phyloP scores from a whole-genome alignment of 2,113 vertebrate species.

The Paedocypris sp. region DNA sequence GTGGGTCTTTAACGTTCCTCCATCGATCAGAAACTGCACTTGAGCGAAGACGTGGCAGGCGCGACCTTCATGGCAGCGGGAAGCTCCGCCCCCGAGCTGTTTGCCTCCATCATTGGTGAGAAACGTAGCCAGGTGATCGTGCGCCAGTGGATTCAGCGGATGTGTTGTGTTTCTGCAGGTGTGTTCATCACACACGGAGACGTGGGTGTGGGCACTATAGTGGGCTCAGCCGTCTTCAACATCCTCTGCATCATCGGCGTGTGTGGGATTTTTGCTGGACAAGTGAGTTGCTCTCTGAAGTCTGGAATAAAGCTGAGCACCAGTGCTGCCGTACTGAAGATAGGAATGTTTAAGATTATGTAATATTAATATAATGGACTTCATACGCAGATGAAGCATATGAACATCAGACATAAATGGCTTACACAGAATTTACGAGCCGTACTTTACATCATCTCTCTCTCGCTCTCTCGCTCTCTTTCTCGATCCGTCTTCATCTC shows the following conservation, averaged over 20 bases:
- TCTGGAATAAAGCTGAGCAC: background rate
- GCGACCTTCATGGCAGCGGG: constrained; percentile 87
- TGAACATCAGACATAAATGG: too few species aligned
- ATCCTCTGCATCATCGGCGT: constrained; percentile 81
- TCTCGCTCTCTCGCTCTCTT: too few species aligned
- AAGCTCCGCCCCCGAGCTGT: constrained; percentile 81
- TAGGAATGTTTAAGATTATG: too few species aligned
- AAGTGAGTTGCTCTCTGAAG: constrained; percentile 56
- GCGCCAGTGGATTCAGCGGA: background rate
- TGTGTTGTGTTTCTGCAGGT: constrained; percentile 49
- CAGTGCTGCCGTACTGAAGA: background rate
- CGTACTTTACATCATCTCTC: too few species aligned
- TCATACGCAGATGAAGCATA: too few species aligned
- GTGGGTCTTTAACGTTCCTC: constrained; percentile 29
- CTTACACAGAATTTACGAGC: too few species aligned
- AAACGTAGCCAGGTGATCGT: background rate
- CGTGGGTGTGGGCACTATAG: constrained; percentile 81
- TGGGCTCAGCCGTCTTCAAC: constrained; percentile 83
- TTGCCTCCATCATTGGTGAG: constrained; percentile 80
- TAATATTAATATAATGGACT: too few species aligned
- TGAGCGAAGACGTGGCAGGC: constrained; percentile 81
- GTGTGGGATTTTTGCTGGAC: constrained; percentile 77
- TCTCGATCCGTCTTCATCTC: too few species aligned
- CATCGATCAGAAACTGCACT: constrained; percentile 67
- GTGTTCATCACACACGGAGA: constrained; percentile 85